phyloP scores from a whole-genome alignment of 2,797 vertebrate genomes.

The Protosalanx chinensis region DNA sequence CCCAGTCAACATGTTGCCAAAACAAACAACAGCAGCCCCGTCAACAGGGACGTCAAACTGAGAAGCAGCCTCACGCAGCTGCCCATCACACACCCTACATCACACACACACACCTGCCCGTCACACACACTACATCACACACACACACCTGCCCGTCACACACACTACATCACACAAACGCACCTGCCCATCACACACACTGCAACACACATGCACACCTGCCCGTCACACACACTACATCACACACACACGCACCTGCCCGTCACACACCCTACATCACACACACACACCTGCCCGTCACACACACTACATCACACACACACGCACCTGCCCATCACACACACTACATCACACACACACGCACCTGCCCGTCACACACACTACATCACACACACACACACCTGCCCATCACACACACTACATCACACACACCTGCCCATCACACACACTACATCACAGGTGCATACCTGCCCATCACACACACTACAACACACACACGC shows the following conservation, averaged over 20 bases:
- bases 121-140: slow-evolving; percentile 23
- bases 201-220: slow-evolving; percentile 13
- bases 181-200: not conserved
- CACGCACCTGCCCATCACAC: slow-evolving; percentile 2
- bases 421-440: not conserved
- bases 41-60: slow-evolving; percentile 45
- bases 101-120: too few relatives aligned
- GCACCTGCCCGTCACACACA: not conserved
- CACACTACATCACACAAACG: not conserved
- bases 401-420: not conserved
- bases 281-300: slow-evolving; percentile 8
- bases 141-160: not conserved
- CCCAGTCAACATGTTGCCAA: slow-evolving; percentile 56
- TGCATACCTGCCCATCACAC: not conserved
- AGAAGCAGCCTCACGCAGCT: slow-evolving; percentile 17
- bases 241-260: slow-evolving; percentile 16
- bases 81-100: too few relatives aligned
- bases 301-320: too few relatives aligned
- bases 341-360: not conserved
- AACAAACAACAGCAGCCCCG: slow-evolving; percentile 32
- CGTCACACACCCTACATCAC: not conserved
- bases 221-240: too few relatives aligned
- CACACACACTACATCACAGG: slow-evolving; percentile 6
- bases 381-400: slow-evolving; percentile 5
- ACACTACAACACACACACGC: not conserved